Evolutionary conservation across 2,797 vertebrate species (phyloP).

Genomic region (Erethizon dorsatum): DNA sequence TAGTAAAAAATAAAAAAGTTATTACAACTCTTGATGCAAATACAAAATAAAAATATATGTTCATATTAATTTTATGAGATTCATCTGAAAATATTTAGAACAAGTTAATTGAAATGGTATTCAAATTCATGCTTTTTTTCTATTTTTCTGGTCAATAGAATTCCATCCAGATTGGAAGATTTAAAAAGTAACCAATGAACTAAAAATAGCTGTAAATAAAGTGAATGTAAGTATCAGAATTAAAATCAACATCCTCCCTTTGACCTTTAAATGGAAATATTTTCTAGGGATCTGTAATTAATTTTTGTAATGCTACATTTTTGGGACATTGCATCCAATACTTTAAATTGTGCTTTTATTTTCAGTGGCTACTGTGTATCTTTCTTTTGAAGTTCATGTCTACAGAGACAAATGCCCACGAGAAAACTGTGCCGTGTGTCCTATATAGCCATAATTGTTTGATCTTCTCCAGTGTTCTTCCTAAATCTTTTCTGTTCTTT

Average conservation of each 20-base stretch:
- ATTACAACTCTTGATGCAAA: conserved; percentile 25
- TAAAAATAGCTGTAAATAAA: neutral
- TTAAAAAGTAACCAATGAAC: neutral
- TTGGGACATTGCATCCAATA: neutral
- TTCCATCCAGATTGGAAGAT: neutral
- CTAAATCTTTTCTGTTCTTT: neutral
- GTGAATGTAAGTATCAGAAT: neutral
- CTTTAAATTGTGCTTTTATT: conserved; percentile 20
- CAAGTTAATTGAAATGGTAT: neutral
- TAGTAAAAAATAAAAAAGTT: too few species aligned
- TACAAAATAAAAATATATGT: conserved; percentile 21
- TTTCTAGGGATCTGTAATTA: neutral
- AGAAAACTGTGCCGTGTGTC: neutral
- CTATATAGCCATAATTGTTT: neutral
- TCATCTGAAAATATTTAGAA: conserved; percentile 51
- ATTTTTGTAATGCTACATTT: neutral
- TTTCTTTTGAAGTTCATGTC: neutral
- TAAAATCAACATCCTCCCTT: neutral
- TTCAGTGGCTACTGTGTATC: neutral
- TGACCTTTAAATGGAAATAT: neutral
- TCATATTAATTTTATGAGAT: neutral
- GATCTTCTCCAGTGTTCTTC: neutral
- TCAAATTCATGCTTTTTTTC: neutral
- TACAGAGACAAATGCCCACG: neutral
- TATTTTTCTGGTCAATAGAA: neutral